A percentile compares a stretch with the other conserved stretches of the same genome.
These are phyloP conservation scores for Pseudolycoriella hygida DNA, from an alignment of 2,888 invertebrate species.

Conservation along the genomic window DNA sequence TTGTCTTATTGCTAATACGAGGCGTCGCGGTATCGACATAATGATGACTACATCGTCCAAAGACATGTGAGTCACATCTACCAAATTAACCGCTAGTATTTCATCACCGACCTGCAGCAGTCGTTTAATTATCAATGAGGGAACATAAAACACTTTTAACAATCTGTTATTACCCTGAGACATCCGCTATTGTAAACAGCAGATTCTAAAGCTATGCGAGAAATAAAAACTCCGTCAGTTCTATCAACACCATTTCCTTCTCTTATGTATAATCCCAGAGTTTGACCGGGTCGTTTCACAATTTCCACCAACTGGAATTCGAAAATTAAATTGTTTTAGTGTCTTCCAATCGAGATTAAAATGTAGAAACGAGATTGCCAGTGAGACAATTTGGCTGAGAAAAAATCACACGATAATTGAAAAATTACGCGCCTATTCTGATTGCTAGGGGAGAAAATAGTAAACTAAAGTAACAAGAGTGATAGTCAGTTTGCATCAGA, in stretches of 20 bases:
- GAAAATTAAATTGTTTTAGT: neutral
- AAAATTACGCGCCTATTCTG: no score
- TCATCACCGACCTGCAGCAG: slow-evolving; percentile 96
- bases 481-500: no score
- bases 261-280: slow-evolving; percentile 90
- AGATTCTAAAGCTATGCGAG: slow-evolving; percentile 82
- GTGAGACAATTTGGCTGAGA: no score
- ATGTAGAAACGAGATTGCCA: no score
- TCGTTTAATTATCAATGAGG: slow-evolving; percentile 9
- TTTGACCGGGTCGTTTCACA: slow-evolving; percentile 96
- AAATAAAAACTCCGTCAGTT: slow-evolving; percentile 94
- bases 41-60: slow-evolving; percentile 98
- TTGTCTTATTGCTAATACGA: slow-evolving; percentile 85
- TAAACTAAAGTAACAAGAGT: no score
- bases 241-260: slow-evolving; percentile 98
- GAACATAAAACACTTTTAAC: no score
- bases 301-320: slow-evolving; percentile 75
- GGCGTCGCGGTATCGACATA: slow-evolving; percentile 94
- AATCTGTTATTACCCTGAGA: slow-evolving; percentile 46
- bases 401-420: no score
- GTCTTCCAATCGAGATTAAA: no score
- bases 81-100: slow-evolving; percentile 93
- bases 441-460: no score
- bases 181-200: slow-evolving; percentile 96
- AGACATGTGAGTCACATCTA: slow-evolving; percentile 95